Base-by-base conservation (phyloP, 2,113 vertebrate species). In the Seriola dumerili region DNA sequence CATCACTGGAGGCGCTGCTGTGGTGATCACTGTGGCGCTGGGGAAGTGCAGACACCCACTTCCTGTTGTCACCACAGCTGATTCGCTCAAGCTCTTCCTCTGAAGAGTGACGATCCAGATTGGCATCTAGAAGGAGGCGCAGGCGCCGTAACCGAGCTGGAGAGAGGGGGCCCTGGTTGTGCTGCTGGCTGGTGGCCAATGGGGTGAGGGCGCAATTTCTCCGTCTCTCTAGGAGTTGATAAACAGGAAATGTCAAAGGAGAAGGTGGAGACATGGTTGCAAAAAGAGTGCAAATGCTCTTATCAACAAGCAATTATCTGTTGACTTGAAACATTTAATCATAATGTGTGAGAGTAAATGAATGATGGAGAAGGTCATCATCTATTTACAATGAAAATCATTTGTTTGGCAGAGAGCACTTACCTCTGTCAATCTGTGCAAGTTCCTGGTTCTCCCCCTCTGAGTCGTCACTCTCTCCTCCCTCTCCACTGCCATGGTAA, bases 381-480 rank as follows among this genome's bases (percentile, higher is more conserved):
- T 66, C 42, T 72, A 38, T 72, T 76, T 52, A 54, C 13, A 72
- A n/a, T 12, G 19, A 42, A 63, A 59, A 29, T 29, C 0, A 23
- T 8, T 40, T 59, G 21, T 29, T 38, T 66, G 48, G 14, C 40
- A 34, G 58, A 55, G 61, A 9, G 38, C 50, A 71, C 86, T n/a
- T 90, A 98, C 97, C 97, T 96, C 96, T 96, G 87, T 98, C 97
- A 58, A 98, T 98, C 92, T 97, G 97, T 89, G 95, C 97, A 91
- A 98, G 95, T 91, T 98, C 97, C 91, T 97, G 97, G 93, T 98
- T 98, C 91, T 98, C 97, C 76, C 96, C 97, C 85, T 98, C 97
- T 62, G 96, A 98, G 91, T 97, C 97, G 8, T 98, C 97, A 32
- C 96, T 98, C 94, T 97, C 96, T n/a, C 91, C 94, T 84, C 96